Evolutionary conservation across 2,888 invertebrate species (phyloP), one percentile per base, ranked within the genome.

Genomic region (Dichetophora obliterata): DNA sequence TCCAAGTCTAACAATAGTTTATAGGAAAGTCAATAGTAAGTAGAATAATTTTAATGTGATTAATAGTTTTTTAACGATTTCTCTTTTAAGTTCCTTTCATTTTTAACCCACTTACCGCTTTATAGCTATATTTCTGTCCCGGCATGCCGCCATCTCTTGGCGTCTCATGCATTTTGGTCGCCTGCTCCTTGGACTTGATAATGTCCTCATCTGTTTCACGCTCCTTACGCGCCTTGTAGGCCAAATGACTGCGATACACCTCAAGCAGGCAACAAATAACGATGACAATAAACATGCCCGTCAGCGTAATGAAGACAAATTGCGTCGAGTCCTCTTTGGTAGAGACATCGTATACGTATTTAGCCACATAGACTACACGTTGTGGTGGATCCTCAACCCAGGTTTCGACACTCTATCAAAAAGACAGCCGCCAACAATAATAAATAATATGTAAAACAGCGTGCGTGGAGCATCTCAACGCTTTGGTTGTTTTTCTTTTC

Each of bases 371-470:
- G 0, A 94, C 91, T 14, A 93, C 92, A 72, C 94, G 91, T 52
- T 93, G 93, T 0, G 96, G 96, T 2, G 95, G 94, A 85, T 96
- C 95, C 88, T 95, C 95, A 3, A 94, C 94, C 96, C 96, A 96
- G 0, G 93, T 93, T 84, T 95, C 95, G 8, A 93, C 93, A 76
- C 93, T 94, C 94, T 95, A 85, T 70, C 9, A 16, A 27, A 63
- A 19, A 43, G 9, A 9, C 57, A 57, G 43, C 19, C 24, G 43
- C 19, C 24, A 11, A 65, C 37, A 54, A 75, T 34, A 59, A 48
- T 57, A 65, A 9, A 65, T 16, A 27, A 43, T 22, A 72, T 31
- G 24, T 2, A 69, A 48, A 69, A 54, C 71, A 37, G 9, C 22
- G 14, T 31, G n/a, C n/a, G 34, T n/a, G 22, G 16, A n/a, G 2